Conservation (phyloP, 2,797 vertebrate species). For the Artibeus lituratus region DNA sequence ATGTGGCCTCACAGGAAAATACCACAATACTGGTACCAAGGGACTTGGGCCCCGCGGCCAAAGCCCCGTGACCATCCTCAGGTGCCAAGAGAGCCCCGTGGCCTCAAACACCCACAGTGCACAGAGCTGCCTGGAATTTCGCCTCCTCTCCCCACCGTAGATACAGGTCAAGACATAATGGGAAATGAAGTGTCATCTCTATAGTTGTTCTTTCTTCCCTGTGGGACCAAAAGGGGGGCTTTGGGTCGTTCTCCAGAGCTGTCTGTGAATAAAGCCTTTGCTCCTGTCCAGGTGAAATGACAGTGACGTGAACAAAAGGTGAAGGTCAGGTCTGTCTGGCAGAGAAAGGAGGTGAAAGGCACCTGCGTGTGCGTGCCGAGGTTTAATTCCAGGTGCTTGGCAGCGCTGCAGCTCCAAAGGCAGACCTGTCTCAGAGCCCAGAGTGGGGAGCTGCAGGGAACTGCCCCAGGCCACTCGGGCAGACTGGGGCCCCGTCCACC, state of each 20-base stretch:
- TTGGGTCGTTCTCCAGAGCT: neutral
- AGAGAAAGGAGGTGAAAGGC: neutral
- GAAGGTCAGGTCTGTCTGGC: neutral
- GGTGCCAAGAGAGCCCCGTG: neutral
- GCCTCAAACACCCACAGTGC: neutral
- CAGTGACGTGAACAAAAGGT: neutral
- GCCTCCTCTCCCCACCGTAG: neutral
- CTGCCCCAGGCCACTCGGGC: fast-evolving
- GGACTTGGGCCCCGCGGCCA: neutral
- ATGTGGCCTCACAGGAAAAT: fast-evolving
- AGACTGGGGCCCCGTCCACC: neutral
- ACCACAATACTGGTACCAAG: fast-evolving
- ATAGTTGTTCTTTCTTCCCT: neutral
- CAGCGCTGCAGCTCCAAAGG: neutral
- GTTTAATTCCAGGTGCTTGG: neutral
- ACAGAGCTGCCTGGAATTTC: neutral
- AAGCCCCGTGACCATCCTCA: neutral
- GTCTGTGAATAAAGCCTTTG: neutral
- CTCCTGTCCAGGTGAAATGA: neutral
- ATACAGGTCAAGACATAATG: fast-evolving
- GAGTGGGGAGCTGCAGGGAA: neutral
- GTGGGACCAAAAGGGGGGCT: neutral
- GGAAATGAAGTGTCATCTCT: neutral
- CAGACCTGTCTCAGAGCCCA: neutral
- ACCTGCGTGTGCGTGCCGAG: fast-evolving